These are phyloP conservation scores for Mimumesa dahlbomi DNA, from an alignment of 2,888 invertebrate genomes.

Conservation along the genomic window DNA sequence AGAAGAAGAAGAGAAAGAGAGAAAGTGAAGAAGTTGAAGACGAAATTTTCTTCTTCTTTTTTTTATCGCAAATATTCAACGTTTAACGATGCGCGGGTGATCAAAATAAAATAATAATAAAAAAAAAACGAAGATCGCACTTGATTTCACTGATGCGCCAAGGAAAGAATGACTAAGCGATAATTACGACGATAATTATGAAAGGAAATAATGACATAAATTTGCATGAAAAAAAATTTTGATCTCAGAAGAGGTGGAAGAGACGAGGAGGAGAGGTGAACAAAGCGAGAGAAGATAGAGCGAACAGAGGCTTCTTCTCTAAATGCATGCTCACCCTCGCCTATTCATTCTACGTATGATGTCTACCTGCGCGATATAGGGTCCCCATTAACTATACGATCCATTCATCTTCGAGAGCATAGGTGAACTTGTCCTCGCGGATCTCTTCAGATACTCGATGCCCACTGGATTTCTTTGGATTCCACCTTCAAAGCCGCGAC, in stretches of 20 bases:
- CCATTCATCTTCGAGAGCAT: conserved; percentile 62
- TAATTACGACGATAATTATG: conserved; percentile 31
- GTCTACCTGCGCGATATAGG: conserved; percentile 63
- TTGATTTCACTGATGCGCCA: too few relatives aligned
- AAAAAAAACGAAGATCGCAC: too few relatives aligned
- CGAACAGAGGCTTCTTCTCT: conserved; percentile 57
- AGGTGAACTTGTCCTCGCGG: conserved; percentile 63
- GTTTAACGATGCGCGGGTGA: too few relatives aligned
- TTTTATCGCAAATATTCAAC: not conserved
- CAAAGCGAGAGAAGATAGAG: conserved; percentile 24
- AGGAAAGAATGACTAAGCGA: not conserved
- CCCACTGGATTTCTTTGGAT: conserved; percentile 46
- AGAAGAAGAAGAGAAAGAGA: conserved; percentile 26
- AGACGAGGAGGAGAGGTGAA: conserved; percentile 8
- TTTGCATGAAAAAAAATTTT: conserved; percentile 42
- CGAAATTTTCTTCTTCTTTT: too few relatives aligned
- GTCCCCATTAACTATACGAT: conserved; percentile 59
- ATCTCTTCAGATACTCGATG: conserved; percentile 59
- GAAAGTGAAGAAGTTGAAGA: conserved; percentile 1
- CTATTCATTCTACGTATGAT: conserved; percentile 61
- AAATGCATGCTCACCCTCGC: conserved; percentile 62
- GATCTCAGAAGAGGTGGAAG: conserved; percentile 37
- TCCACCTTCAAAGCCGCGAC: conserved; percentile 48
- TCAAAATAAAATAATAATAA: too few relatives aligned
- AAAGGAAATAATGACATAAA: conserved; percentile 39